Evolutionary conservation across 2,888 invertebrate species (phyloP), one percentile per base, ranked within the genome.

Genomic region (Oscheius sp.): DNA sequence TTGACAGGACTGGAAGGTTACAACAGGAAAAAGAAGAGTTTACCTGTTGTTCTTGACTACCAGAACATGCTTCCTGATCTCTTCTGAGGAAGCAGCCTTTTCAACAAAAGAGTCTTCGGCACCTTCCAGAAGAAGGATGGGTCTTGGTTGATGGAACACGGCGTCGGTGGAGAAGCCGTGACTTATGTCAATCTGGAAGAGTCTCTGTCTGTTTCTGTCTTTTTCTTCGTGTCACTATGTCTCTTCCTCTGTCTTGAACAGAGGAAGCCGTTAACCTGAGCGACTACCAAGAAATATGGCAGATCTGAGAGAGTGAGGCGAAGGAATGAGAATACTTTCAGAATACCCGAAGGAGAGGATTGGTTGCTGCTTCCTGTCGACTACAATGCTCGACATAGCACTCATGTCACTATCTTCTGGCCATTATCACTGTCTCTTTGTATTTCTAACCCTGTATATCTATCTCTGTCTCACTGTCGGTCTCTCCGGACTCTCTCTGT

Each of bases 131-230:
- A 84, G 68, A 0, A 83, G 59, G 33, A 85, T 75, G 13, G 77
- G 70, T n/a, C 76, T 74, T 74, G 79, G 76, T 33, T 81, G 79
- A 51, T 82, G 79, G 60, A 86, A 80, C 9, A 86, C 74, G n/a
- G 82, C 73, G 47, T 86, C 83, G 0, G 84, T 78, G 10, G 85
- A 82, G 79, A 87, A 87, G 11, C 87, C 86, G 32, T 68, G n/a
- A 7, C 81, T 76, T 13, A 87, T 83, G 53, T 84, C 79, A 7
- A 87, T 75, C 86, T 86, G 62, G 35, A 55, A 29, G 29, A 42
- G 42, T 42, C 7, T 7, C 7, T 3, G 4, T 3, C 42, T 42
- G 42, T 42, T 5, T 42, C 7, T 42, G 4, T 42, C 4, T 42
- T 7, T 5, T 42, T 7, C 42, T 42, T 3, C 3, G 4, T 42